A percentile compares a stretch with the other conserved stretches of the same genome.
Conservation (phyloP, 1,140 invertebrate genomes). For the Pararge aegeria region DNA sequence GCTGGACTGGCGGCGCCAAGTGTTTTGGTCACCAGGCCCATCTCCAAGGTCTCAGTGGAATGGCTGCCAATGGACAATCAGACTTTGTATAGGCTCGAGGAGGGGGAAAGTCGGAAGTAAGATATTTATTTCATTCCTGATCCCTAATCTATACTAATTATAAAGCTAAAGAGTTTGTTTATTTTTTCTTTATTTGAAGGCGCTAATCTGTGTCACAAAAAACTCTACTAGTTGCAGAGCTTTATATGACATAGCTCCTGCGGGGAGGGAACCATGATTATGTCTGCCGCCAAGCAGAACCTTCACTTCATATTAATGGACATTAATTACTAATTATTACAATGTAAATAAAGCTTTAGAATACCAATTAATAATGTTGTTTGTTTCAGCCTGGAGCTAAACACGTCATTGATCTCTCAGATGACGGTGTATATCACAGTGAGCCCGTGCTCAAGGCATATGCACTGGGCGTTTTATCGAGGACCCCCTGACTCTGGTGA, state of each 20-base stretch:
- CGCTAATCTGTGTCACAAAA: no score
- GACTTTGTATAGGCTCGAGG: constrained; percentile 56
- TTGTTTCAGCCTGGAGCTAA: constrained; percentile 60
- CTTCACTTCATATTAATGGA: no score
- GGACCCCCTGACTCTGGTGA: constrained; percentile 40
- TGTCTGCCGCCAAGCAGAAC: no score
- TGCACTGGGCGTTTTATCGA: constrained; percentile 58
- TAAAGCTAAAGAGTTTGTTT: no score
- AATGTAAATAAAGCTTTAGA: no score
- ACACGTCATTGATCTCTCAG: constrained; percentile 53
- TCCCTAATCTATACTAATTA: no score
- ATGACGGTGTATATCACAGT: constrained; percentile 54
- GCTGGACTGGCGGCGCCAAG: constrained; percentile 61
- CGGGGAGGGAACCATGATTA: no score
- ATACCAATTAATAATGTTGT: not conserved
- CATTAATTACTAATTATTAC: no score
- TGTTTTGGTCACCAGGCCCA: constrained; percentile 56
- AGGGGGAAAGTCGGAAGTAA: constrained; percentile 59
- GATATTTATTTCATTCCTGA: constrained; percentile 5
- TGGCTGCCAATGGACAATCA: constrained; percentile 71
- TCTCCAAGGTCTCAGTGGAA: constrained; percentile 42
- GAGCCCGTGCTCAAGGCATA: constrained; percentile 56
- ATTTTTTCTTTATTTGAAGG: no score
- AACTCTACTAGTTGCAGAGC: no score
- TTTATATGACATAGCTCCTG: no score